Evolutionary conservation across 2,113 vertebrate genomes (phyloP), one percentile per base, ranked within the genome.

Genomic region (Smithornis capensis): DNA sequence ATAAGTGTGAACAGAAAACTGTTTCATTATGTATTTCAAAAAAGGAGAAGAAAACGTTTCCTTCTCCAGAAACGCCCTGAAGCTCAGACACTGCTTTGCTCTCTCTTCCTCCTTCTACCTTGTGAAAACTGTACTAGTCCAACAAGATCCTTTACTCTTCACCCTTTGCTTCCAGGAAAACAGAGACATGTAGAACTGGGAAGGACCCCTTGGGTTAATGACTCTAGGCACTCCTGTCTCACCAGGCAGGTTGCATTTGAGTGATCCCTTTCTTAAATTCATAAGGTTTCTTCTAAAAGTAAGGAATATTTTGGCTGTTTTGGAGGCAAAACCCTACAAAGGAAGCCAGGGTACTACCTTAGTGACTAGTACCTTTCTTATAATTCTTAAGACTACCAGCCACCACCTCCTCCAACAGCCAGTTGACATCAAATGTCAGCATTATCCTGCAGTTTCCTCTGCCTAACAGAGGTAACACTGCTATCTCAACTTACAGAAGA

Each of bases 71-170:
- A 88, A 63, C 62, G 57, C 37, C n/a, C 63, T 52, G 40, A 71
- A 94, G 67, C 59, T 91, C 40, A 67, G 27, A 23, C 60, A 52
- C 22, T 77, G 59, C 53, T 95, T 83, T 91, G 15, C 35, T 77
- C 37, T 90, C 40, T 88, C 25, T 49, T 94, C 62, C 74, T 81
- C 35, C 35, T 91, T 33, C 45, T 69, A 28, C 27, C 38, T 67
- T 80, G 52, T 90, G 76, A 90, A 91, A 93, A 83, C 31, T 59
- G n/a, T 60, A 91, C 90, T 29, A 83, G 82, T 90, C 33, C 44
- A 88, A 83, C 85, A 85, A 86, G 79, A 64, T 96, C 47, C 40
- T 68, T 86, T 81, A 35, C 25, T 82, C n/a, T 31, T 91, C 12
- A 37, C 16, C 31, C 63, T 77, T 49, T 87, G 50, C 74, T 94